Percentiles rank a stretch among this genome's conserved stretches.
Conservation (phyloP, 35 echinoderm and acorn worm genomes). For the Heliocidaris tuberculata region DNA sequence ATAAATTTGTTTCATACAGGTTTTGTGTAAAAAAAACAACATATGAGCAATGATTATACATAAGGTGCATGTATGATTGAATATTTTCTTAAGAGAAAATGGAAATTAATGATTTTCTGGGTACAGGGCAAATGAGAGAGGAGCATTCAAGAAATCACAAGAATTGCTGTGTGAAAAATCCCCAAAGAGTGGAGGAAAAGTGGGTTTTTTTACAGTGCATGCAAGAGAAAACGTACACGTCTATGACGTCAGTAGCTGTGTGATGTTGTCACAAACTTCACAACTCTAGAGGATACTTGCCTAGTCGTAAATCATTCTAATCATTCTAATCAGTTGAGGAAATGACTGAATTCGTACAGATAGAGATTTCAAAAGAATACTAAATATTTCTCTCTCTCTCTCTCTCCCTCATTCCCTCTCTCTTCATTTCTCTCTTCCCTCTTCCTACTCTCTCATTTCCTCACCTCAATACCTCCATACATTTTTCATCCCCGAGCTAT, state of each 20-base stretch:
- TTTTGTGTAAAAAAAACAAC: no score
- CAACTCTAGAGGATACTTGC: not conserved
- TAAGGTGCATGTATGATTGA: no score
- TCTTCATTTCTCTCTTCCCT: not conserved
- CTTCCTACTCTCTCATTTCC: not conserved
- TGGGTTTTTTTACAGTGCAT: not conserved
- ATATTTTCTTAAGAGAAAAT: no score
- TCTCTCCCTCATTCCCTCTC: not conserved
- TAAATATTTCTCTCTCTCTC: not conserved
- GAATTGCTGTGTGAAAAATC: no score
- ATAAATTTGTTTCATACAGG: no score
- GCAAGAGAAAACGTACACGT: not conserved
- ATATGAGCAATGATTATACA: no score
- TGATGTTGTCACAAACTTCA: not conserved
- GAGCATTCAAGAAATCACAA: no score
- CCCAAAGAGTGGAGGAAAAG: no score
- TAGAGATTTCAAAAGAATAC: not conserved
- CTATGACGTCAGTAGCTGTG: not conserved
- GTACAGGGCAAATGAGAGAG: no score
- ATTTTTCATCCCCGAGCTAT: not conserved
- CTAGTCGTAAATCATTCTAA: not conserved
- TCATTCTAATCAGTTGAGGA: not conserved
- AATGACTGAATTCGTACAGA: not conserved
- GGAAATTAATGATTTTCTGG: no score
- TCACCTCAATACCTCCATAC: not conserved